Percentiles rank a stretch among this genome's conserved stretches.
phyloP scores from a whole-genome alignment of 2,113 vertebrate genomes.

The Accipiter cooperii region DNA sequence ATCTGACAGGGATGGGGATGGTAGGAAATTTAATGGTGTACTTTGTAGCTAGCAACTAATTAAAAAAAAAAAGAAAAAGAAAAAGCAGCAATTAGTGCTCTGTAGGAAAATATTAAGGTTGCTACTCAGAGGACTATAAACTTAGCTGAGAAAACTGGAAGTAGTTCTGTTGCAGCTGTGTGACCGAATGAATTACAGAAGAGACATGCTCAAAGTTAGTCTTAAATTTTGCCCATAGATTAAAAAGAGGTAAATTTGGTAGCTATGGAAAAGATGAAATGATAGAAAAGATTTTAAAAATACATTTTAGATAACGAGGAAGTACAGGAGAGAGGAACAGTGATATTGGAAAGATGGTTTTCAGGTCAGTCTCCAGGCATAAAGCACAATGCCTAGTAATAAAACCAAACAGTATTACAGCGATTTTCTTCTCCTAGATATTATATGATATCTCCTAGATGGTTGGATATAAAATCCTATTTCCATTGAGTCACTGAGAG shows the following conservation, averaged over 20 bases:
- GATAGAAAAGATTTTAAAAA: neutral
- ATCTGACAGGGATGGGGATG: neutral
- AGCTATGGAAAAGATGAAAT: neutral
- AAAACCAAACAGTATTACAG: slow-evolving; percentile 46
- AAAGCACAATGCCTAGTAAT: slow-evolving; percentile 36
- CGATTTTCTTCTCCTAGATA: slow-evolving; percentile 12
- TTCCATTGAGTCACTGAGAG: slow-evolving; percentile 7
- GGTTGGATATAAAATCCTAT: slow-evolving; percentile 29
- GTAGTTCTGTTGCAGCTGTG: neutral
- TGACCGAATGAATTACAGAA: neutral
- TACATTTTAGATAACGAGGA: neutral
- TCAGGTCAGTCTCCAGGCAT: slow-evolving; percentile 14
- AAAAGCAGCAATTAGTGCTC: neutral
- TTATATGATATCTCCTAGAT: slow-evolving; percentile 20
- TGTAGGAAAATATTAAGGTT: neutral
- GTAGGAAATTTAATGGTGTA: neutral
- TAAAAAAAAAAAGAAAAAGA: neutral
- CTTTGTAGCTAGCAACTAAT: neutral
- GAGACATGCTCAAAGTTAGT: neutral
- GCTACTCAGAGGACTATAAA: neutral
- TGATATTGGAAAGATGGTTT: neutral
- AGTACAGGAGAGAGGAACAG: neutral
- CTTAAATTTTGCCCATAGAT: neutral
- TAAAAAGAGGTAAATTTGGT: neutral
- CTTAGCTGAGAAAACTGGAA: neutral